Evolutionary conservation across 1,140 invertebrate species (phyloP).

Genomic region (Maconellicoccus hirsutus): DNA sequence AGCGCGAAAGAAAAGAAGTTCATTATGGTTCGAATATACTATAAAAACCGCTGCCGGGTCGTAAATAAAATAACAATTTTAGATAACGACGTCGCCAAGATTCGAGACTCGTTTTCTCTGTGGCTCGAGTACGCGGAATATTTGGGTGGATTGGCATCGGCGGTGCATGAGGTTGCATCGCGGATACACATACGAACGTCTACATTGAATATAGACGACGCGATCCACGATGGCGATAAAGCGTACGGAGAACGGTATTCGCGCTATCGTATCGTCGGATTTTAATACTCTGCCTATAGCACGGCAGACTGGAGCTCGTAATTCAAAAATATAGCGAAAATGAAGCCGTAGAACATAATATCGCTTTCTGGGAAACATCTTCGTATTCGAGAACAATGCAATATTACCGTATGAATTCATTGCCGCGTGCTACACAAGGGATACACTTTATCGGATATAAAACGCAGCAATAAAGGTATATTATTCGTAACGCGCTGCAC

Average conservation of each 20-base stretch:
- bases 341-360: background rate
- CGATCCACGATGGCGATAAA: too few relatives aligned
- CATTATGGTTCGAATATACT: background rate
- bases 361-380: constrained; percentile 2
- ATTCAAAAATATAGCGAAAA: constrained; percentile 10
- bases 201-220: background rate
- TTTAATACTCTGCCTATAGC: constrained; percentile 7
- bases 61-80: background rate
- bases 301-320: background rate
- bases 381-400: background rate
- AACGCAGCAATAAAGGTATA: constrained; percentile 8
- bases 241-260: too few relatives aligned
- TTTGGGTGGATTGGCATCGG: too few relatives aligned
- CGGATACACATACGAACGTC: too few relatives aligned
- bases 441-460: constrained; percentile 4
- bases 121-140: background rate
- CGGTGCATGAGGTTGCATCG: too few relatives aligned
- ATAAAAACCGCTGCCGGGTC: background rate
- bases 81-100: constrained; percentile 2
- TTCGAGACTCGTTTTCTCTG: background rate
- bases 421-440: background rate
- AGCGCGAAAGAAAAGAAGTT: background rate
- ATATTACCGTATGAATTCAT: constrained; percentile 9
- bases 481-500: constrained; percentile 7
- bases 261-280: background rate